phyloP scores from a whole-genome alignment of 1,140 invertebrate genomes.

The Drosophila watanabei region DNA sequence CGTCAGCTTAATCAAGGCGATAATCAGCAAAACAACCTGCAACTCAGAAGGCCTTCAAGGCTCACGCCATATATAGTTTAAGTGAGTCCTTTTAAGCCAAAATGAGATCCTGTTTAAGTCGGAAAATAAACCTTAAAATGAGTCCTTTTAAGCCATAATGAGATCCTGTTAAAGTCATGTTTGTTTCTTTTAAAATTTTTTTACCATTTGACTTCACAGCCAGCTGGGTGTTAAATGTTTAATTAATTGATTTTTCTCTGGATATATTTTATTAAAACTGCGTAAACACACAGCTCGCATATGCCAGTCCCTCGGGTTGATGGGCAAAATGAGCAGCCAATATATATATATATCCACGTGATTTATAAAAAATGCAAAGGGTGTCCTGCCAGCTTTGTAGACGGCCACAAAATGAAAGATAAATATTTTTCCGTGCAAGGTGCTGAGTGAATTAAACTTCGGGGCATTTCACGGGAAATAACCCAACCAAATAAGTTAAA shows the following conservation, averaged over 20 bases:
- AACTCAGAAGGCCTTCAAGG: slow-evolving; percentile 1
- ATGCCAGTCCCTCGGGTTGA: background rate
- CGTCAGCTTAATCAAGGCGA: slow-evolving; percentile 26
- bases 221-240: slow-evolving; percentile 58
- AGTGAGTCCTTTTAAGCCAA: background rate
- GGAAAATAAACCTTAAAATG: background rate
- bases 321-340: slow-evolving; percentile 50
- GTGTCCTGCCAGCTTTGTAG: background rate
- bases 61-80: background rate
- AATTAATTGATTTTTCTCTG: slow-evolving; percentile 69
- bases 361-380: slow-evolving; percentile 41
- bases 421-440: slow-evolving; percentile 14
- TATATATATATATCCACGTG: background rate
- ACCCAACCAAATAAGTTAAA: slow-evolving; percentile 17
- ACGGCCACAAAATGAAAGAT: slow-evolving; percentile 5
- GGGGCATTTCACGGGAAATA: background rate
- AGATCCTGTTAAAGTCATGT: background rate
- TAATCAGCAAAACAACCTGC: slow-evolving; percentile 14
- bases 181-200: background rate
- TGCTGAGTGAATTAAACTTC: background rate
- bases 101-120: background rate
- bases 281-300: slow-evolving; percentile 51
- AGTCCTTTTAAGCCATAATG: background rate
- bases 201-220: slow-evolving; percentile 1
- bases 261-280: slow-evolving; percentile 68